Evolutionary conservation across 2,888 invertebrate species (phyloP).

Genomic region (Phoronis australis): DNA sequence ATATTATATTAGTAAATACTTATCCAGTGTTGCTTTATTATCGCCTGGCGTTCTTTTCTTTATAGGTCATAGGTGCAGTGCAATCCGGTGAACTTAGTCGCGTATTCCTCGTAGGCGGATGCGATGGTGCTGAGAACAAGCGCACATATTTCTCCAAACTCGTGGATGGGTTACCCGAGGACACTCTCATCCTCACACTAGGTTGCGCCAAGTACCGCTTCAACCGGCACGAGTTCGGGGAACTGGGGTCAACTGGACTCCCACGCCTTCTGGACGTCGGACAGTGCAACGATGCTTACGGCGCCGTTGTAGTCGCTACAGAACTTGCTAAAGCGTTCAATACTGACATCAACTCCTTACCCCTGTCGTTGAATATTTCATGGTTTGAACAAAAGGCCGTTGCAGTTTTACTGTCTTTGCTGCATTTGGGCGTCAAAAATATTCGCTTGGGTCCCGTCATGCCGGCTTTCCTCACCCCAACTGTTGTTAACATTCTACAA

Average conservation of each 20-base stretch:
- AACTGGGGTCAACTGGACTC: conserved; percentile 26
- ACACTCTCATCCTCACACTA: conserved; percentile 31
- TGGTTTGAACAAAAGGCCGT: conserved; percentile 37
- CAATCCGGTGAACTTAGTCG: conserved; percentile 21
- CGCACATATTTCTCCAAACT: conserved; percentile 27
- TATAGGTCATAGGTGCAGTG: conserved; percentile 24
- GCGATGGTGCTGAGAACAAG: conserved; percentile 32
- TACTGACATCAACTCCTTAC: conserved; percentile 30
- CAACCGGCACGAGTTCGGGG: conserved; percentile 23
- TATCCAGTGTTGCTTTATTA: no score
- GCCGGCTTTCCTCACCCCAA: conserved; percentile 31
- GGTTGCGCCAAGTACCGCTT: conserved; percentile 35
- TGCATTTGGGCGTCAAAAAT: conserved; percentile 28
- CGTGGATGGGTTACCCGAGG: conserved; percentile 20
- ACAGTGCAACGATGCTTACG: conserved; percentile 31
- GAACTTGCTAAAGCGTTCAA: conserved; percentile 24
- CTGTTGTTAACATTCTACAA: conserved; percentile 19
- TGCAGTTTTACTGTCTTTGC: conserved; percentile 25
- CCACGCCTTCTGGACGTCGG: conserved; percentile 31
- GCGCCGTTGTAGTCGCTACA: conserved; percentile 27
- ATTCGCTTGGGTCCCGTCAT: conserved; percentile 28
- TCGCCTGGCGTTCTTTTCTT: neutral
- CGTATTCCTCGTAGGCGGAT: conserved; percentile 34
- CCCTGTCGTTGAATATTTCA: conserved; percentile 24
- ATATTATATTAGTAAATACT: no score